These are phyloP conservation scores for Peromyscus aztecus DNA, from an alignment of 2,797 vertebrate species.

Conservation along the genomic window DNA sequence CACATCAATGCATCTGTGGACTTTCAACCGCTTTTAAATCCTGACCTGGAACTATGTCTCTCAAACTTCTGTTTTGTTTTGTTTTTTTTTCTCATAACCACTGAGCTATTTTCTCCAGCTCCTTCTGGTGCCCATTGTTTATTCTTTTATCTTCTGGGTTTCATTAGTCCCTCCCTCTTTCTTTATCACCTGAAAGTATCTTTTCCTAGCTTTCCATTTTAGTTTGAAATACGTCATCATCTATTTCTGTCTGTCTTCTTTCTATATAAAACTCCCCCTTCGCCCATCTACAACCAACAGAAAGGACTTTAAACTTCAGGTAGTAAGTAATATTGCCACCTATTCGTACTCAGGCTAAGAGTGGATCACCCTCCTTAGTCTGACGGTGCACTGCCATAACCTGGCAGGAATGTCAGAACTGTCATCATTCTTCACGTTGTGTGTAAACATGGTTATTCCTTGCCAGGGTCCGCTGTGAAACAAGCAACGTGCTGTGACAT, in stretches of 20 bases:
- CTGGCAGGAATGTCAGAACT: conserved; percentile 5
- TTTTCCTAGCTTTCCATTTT: conserved; percentile 61
- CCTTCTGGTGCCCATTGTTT: not conserved
- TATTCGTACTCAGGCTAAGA: conserved; percentile 40
- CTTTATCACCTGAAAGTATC: conserved; percentile 11
- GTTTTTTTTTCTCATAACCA: not conserved
- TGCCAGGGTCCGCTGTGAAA: not conserved
- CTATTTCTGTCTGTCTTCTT: conserved; percentile 46
- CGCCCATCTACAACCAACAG: conserved; percentile 35
- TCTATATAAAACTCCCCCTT: conserved; percentile 46
- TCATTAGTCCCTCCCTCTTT: not conserved
- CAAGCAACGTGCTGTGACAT: not conserved
- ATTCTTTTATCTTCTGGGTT: conserved; percentile 44
- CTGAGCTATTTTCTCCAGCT: conserved; percentile 40
- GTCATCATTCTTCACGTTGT: not conserved
- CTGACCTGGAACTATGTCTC: conserved; percentile 32
- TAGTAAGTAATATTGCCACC: conserved; percentile 33
- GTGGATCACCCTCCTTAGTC: not conserved
- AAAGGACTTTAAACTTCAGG: conserved; percentile 30
- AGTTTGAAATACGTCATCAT: conserved; percentile 36
- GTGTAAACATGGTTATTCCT: conserved; percentile 30
- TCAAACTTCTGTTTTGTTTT: not conserved
- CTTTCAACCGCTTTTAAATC: conserved; percentile 33
- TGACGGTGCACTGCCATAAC: not conserved
- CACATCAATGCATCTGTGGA: not conserved